These are phyloP conservation scores for Eulemur rubriventer DNA, from an alignment of 2,797 vertebrate genomes.

Conservation along the genomic window DNA sequence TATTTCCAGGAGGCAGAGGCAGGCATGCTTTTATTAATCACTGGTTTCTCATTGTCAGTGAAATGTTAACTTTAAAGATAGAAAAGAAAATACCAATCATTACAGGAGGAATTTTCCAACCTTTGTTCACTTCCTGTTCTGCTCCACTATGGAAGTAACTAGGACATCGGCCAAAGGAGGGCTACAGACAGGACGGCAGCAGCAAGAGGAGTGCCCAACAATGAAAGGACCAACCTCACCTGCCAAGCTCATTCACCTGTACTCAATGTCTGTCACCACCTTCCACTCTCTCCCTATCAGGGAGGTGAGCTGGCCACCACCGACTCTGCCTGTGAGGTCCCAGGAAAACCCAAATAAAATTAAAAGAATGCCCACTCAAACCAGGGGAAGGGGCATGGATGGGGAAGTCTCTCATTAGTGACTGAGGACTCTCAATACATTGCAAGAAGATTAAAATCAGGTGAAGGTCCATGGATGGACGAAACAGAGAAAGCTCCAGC, in stretches of 20 bases:
- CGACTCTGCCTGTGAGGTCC: background rate
- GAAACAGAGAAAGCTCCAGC: background rate
- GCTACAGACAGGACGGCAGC: background rate
- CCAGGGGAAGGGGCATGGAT: background rate
- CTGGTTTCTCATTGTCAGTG: background rate
- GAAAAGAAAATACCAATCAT: background rate
- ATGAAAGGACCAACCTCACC: background rate
- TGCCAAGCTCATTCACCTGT: background rate
- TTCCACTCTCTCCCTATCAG: background rate
- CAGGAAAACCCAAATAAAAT: background rate
- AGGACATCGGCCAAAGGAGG: background rate
- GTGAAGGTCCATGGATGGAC: background rate
- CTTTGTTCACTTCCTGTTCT: slow-evolving; percentile 43
- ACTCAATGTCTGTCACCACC: background rate
- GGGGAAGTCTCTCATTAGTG: accelerated
- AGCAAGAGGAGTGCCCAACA: background rate
- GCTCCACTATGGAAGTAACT: background rate
- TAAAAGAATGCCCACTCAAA: background rate
- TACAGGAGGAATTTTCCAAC: background rate
- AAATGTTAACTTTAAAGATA: background rate
- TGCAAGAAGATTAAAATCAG: background rate
- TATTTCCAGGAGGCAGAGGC: slow-evolving; percentile 49
- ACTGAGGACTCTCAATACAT: background rate
- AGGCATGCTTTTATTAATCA: slow-evolving; percentile 57
- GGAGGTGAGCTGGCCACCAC: background rate